Conservation (phyloP, 2,888 invertebrate species). For the Crematogaster levior region DNA sequence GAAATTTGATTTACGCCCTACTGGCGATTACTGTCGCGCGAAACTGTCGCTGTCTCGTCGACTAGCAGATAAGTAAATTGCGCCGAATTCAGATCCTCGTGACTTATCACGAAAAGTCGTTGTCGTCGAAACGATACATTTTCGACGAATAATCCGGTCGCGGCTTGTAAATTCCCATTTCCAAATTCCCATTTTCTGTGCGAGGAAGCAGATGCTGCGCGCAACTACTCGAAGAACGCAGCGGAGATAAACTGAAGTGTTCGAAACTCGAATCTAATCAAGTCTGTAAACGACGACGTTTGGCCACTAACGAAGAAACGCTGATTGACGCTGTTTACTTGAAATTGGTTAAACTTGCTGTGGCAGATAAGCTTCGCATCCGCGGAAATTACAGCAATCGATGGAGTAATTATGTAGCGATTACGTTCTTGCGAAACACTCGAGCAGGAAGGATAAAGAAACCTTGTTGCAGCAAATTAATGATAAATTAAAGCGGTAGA, state of each 20-base stretch:
- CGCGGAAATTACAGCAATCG: slow-evolving; percentile 35
- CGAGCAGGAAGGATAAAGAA: background rate
- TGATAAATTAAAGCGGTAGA: background rate
- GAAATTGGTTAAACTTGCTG: slow-evolving; percentile 46
- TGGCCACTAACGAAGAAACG: slow-evolving; percentile 44
- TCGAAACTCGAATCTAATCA: slow-evolving; percentile 57
- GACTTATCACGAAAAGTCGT: slow-evolving; percentile 42
- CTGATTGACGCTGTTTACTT: slow-evolving; percentile 39
- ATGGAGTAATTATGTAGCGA: slow-evolving; percentile 38
- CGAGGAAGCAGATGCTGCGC: background rate
- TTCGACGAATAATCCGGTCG: slow-evolving; percentile 36
- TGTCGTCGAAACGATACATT: background rate
- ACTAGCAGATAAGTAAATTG: slow-evolving; percentile 70
- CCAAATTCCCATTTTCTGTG: slow-evolving; percentile 19
- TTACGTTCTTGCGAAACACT: slow-evolving; percentile 2
- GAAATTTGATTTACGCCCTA: slow-evolving; percentile 74
- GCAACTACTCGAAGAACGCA: slow-evolving; percentile 32
- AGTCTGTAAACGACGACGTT: slow-evolving; percentile 38
- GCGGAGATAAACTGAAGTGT: slow-evolving; percentile 37
- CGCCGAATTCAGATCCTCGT: slow-evolving; percentile 66
- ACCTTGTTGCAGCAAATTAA: background rate
- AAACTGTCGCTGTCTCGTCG: slow-evolving; percentile 60
- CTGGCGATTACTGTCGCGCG: slow-evolving; percentile 68
- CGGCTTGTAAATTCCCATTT: slow-evolving; percentile 50
- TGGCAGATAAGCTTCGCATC: slow-evolving; percentile 37